Base-by-base conservation (phyloP, 1,140 invertebrate genomes). In the Leguminivora glycinivorella region DNA sequence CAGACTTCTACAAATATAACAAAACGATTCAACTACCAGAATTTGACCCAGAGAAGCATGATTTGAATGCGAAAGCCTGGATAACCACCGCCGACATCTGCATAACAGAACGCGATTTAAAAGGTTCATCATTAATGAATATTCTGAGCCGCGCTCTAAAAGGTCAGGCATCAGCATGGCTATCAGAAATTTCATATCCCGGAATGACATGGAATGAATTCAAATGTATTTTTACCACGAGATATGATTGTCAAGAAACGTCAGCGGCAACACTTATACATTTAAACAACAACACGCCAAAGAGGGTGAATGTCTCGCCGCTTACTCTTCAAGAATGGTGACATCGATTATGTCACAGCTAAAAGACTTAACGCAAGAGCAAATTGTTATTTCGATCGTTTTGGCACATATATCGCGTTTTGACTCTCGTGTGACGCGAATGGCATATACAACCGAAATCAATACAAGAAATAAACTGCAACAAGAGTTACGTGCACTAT, bases 131-230 rank as follows among this genome's bases (percentile, higher is more conserved):
- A 12, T 56, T 69, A 19, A 56, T 69, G 12, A 69, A 56, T 9
- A 17, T 43, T 0, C n/a, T 69, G 3, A 69, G 68, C 31, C 22
- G 26, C 10, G 43, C 68, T 0, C 17, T 69, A 17, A 69, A 69
- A 56, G 47, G 47, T 31, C 3, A 69, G 10, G 66, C 75, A 34
- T 77, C 77, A 26, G 60, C 74, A 56, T 77, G 77, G 73, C 47
- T 77, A 1, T 70, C 72, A 10, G 67, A 70, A 70, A 67, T 77
- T 40, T 72, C 72, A 24, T 78, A 71, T 38, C 74, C 70, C 63
- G 76, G 72, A 0, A 78, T 80, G 10, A 78, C 69, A 12, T 78
- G 74, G 76, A 47, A 9, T 5, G 68, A 72, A 43, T 76, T 76
- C 19, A 72, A 76, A 12, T 58, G 72, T 38, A 22, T 52, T 7